A percentile compares a stretch with the other conserved stretches of the same genome.
These are phyloP conservation scores for Periplaneta americana DNA, from an alignment of 1,140 invertebrate species.

Conservation along the genomic window DNA sequence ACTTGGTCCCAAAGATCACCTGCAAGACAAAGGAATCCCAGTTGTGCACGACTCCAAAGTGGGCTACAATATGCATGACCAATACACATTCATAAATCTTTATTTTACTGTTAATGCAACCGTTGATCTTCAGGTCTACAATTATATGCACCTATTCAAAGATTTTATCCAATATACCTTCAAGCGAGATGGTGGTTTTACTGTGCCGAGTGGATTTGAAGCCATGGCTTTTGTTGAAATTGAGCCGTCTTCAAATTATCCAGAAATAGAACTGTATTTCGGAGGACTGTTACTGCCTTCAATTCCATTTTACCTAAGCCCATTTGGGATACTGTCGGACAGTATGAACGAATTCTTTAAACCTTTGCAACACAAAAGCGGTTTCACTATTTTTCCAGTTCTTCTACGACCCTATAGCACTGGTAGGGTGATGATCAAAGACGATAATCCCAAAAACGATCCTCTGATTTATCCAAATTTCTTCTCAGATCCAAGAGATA, in stretches of 20 bases:
- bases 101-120: slow-evolving; percentile 34
- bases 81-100: slow-evolving; percentile 55
- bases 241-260: slow-evolving; percentile 41
- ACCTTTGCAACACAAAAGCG: slow-evolving; percentile 33
- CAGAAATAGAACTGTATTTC: slow-evolving; percentile 51
- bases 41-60: slow-evolving; percentile 57
- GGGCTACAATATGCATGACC: slow-evolving; percentile 69
- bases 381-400: slow-evolving; percentile 29
- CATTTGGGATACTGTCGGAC: neutral
- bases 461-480: slow-evolving; percentile 79
- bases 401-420: slow-evolving; percentile 31
- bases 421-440: slow-evolving; percentile 52
- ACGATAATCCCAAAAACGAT: slow-evolving; percentile 63
- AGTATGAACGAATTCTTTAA: slow-evolving; percentile 34
- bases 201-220: slow-evolving; percentile 53
- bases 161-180: slow-evolving; percentile 53
- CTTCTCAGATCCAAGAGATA: too few relatives aligned
- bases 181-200: slow-evolving; percentile 49
- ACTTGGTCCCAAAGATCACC: slow-evolving; percentile 56
- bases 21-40: slow-evolving; percentile 39
- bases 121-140: slow-evolving; percentile 40
- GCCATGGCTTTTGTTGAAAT: slow-evolving; percentile 43
- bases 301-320: slow-evolving; percentile 8
- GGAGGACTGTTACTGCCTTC: slow-evolving; percentile 39
- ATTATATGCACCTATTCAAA: slow-evolving; percentile 55